Conservation (phyloP, 2,113 vertebrate genomes). For the Callorhinus ursinus region DNA sequence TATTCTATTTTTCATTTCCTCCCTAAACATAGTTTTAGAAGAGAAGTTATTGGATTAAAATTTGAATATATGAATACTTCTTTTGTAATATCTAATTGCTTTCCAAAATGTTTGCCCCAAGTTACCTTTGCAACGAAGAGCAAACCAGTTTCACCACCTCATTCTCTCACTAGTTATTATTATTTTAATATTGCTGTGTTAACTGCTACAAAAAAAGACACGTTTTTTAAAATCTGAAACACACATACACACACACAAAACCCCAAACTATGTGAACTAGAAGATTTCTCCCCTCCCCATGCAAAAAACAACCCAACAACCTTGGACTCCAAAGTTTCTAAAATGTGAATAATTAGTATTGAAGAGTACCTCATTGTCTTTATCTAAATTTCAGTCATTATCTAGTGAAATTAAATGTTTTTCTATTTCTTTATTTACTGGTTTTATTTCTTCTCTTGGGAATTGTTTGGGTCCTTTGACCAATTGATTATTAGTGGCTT, state of each 20-base stretch:
- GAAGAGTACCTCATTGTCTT: background rate
- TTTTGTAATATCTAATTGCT: background rate
- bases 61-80: background rate
- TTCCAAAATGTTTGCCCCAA: background rate
- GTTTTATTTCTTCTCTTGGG: slow-evolving; percentile 42
- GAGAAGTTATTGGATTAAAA: background rate
- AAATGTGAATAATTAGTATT: slow-evolving; percentile 37
- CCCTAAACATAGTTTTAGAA: slow-evolving; percentile 14
- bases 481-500: slow-evolving; percentile 3
- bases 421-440: slow-evolving; percentile 16
- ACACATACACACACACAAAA: background rate
- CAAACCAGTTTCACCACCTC: background rate
- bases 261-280: background rate
- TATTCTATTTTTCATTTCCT: background rate
- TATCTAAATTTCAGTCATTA: slow-evolving; percentile 43
- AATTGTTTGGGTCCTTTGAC: slow-evolving; percentile 11
- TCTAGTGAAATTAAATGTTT: slow-evolving; percentile 7
- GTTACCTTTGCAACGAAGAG: background rate
- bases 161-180: background rate
- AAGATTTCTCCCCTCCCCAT: background rate
- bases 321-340: background rate
- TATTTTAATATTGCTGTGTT: background rate
- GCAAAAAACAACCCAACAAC: background rate
- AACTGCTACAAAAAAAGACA: background rate
- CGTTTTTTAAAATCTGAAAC: background rate